Evolutionary conservation across 1,140 invertebrate genomes (phyloP), one percentile per base, ranked within the genome.

Genomic region (Samia ricini): DNA sequence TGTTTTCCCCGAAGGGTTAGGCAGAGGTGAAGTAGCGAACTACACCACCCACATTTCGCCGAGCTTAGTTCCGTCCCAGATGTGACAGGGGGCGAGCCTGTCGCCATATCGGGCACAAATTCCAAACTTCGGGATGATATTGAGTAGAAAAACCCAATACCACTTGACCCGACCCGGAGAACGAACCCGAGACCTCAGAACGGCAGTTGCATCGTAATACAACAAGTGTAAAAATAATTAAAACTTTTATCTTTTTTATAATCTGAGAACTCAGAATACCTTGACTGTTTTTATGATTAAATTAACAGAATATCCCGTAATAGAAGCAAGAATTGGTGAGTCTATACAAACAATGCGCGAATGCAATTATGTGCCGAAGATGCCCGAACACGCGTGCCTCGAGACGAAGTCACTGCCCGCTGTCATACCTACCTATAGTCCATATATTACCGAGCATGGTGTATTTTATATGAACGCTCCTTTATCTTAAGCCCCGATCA

Each of bases 321-420:
- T 0, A 42, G n/a, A 0, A 15, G 7, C 2, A 42, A 15, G 15
- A 15, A 4, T 42, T 42, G 33, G 8, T 42, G 33, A 15, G 10
- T 12, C 12, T 42, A 42, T 51, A 19, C 56, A 48, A 67, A 67
- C 61, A 67, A 67, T 63, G 57, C 57, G 24, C 42, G 56, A 19
- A 33, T 36, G 54, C 65, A 67, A 67, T 67, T 67, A 67, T 67
- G 65, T 48, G 65, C 65, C 36, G 61, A 50, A 63, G 56, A 63
- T 68, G 52, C 63, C 29, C 33, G 50, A 33, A 57, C 61, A 64
- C 63, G 62, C 67, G 62, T 54, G 61, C 61, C 61, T 61, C 20
- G 49, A 59, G 8, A 42, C 58, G 61, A 54, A 24, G 57, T 63
- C 58, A 63, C 36, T 54, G 54, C 60, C 63, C 63, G 33, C 4